Evolutionary conservation across 1,140 invertebrate species (phyloP), one percentile per base, ranked within the genome.

Genomic region (Diachasmimorpha longicaudata): DNA sequence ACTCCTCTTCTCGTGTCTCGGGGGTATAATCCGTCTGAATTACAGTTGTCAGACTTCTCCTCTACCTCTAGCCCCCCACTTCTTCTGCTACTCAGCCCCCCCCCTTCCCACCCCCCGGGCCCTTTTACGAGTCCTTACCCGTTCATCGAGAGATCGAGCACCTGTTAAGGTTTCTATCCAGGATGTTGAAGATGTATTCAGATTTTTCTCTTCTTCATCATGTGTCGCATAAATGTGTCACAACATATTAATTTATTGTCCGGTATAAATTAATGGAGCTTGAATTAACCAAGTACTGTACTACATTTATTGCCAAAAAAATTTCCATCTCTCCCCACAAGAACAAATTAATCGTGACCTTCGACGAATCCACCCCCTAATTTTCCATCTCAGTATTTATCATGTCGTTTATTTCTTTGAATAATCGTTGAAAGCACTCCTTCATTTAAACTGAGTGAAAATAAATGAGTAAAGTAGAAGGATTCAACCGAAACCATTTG

Each of bases 21-120:
- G 39, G 81, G 82, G 84, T 83, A 83, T 84, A 83, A 85, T 85
- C 81, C 82, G 80, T 85, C 84, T 85, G 80, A 84, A 84, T 85
- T 85, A 85, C 79, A 82, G 78, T 83, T 80, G 82, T 82, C 84
- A 82, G 58, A 74, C 13, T 68, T 70, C 44, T 9, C 71, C 78
- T 76, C 13, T 52, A 39, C 44, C 37, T n/a, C n/a, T n/a, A n/a
- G n/a, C n/a, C n/a, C n/a, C n/a, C n/a, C n/a, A n/a, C n/a, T n/a
- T n/a, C n/a, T n/a, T n/a, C n/a, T n/a, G n/a, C n/a, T n/a, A n/a
- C n/a, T n/a, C n/a, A n/a, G n/a, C n/a, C 23, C 25, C 58, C 74
- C 78, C 76, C 77, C 74, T 77, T 75, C 58, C 8, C 67, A 39
- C 63, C 37, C 23, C 16, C 72, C 74, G 75, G 77, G 76, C 74